phyloP scores from a whole-genome alignment of 2,797 vertebrate species.

The Lateolabrax maculatus region DNA sequence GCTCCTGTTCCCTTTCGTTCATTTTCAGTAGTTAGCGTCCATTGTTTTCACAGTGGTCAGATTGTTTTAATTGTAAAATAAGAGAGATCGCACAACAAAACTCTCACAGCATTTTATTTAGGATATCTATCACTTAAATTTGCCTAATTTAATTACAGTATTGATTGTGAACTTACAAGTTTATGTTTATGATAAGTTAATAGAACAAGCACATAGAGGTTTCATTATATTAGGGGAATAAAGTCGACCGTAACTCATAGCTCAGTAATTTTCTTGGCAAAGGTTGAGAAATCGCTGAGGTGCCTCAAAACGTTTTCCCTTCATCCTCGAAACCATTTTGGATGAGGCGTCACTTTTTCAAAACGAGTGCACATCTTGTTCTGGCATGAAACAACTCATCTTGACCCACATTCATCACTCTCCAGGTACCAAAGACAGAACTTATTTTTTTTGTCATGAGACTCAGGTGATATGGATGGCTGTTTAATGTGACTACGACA shows the following conservation, averaged over 20 bases:
- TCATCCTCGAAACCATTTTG: conserved; percentile 21
- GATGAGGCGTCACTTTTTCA: conserved; percentile 52
- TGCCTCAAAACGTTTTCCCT: conserved; percentile 26
- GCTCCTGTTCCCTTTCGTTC: not conserved
- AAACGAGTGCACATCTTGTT: conserved; percentile 40
- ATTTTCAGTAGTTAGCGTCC: not conserved
- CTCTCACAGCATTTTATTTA: not conserved
- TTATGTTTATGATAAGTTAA: conserved; percentile 35
- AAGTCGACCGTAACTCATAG: conserved; percentile 23
- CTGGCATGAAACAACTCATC: conserved; percentile 46
- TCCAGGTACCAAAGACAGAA: conserved; percentile 37
- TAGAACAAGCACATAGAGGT: conserved; percentile 24
- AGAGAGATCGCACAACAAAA: not conserved
- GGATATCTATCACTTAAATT: not conserved
- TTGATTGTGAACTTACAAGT: not conserved
- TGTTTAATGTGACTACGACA: conserved; percentile 63
- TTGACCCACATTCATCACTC: conserved; percentile 52
- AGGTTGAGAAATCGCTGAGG: conserved; percentile 27
- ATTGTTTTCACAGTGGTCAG: not conserved
- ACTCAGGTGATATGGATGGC: conserved; percentile 57
- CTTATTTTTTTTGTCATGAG: conserved; percentile 42
- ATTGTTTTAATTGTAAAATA: conserved; percentile 4
- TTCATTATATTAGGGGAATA: not conserved
- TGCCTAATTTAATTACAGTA: not conserved
- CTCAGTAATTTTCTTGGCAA: conserved; percentile 38